These are phyloP conservation scores for Nomada ruficornis DNA, from an alignment of 2,888 invertebrate species.

Conservation along the genomic window DNA sequence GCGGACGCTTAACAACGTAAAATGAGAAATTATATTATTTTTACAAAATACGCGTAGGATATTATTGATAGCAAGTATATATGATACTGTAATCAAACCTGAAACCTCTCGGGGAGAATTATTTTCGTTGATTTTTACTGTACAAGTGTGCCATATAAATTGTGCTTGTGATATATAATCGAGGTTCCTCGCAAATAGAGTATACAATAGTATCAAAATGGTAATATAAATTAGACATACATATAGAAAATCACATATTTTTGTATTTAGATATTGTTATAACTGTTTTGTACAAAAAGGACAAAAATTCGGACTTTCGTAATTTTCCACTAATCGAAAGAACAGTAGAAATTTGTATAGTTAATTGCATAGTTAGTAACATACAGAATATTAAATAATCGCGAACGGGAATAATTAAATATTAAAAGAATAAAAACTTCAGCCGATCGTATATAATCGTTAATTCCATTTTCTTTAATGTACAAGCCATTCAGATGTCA, in stretches of 20 bases:
- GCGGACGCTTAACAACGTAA: not conserved
- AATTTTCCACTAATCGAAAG: not conserved
- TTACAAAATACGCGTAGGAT: conserved; percentile 17
- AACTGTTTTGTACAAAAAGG: conserved; percentile 13
- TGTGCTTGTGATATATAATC: conserved; percentile 9
- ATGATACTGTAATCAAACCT: conserved; percentile 5
- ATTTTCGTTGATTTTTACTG: not conserved
- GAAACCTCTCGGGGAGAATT: not conserved
- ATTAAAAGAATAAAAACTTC: not conserved
- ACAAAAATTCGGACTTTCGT: too few species aligned
- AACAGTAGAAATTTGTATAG: not conserved
- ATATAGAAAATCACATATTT: conserved; percentile 6
- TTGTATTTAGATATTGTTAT: conserved; percentile 16
- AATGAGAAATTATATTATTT: conserved; percentile 41
- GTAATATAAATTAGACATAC: conserved; percentile 5
- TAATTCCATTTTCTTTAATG: not conserved
- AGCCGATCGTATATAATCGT: too few species aligned
- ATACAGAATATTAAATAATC: not conserved
- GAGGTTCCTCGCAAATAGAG: too few species aligned
- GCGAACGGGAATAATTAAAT: not conserved
- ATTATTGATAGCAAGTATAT: conserved; percentile 7
- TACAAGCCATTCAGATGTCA: conserved; percentile 12
- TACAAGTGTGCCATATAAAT: conserved; percentile 3
- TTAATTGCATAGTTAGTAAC: too few species aligned
- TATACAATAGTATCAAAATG: not conserved